These are phyloP conservation scores for Metridium senile DNA, from an alignment of 92 coral and sea anemone species.

Conservation along the genomic window DNA sequence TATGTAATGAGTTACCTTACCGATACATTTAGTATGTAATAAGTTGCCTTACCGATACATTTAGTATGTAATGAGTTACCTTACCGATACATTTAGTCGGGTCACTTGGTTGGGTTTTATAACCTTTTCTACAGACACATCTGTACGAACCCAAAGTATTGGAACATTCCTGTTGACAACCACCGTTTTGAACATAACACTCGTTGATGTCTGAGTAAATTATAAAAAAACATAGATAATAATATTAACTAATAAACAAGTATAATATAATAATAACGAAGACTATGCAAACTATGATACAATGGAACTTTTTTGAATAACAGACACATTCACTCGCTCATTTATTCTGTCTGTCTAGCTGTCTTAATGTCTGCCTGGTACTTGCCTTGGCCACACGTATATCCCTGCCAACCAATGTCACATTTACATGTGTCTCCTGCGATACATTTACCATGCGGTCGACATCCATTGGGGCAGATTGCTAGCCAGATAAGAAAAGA, in stretches of 20 bases:
- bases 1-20: neutral
- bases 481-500: neutral
- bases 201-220: conserved; percentile 19
- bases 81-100: conserved; percentile 14
- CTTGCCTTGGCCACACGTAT: conserved; percentile 36
- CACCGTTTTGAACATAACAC: conserved; percentile 13
- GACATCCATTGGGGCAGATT: conserved; percentile 27
- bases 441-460: conserved; percentile 29
- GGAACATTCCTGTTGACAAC: conserved; percentile 18
- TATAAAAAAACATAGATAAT: too few species aligned
- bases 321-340: too few species aligned
- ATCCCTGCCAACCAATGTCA: conserved; percentile 32
- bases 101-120: neutral
- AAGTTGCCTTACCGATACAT: conserved; percentile 13
- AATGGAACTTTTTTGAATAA: too few species aligned
- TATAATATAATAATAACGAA: too few species aligned
- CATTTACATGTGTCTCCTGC: conserved; percentile 40
- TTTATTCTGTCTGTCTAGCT: too few species aligned
- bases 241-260: too few species aligned
- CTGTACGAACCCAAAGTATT: conserved; percentile 9
- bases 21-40: conserved; percentile 3
- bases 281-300: too few species aligned
- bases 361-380: too few species aligned
- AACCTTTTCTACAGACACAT: conserved; percentile 25
- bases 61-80: neutral